Conservation (phyloP, 2,797 vertebrate species). For the Phoebastria nigripes region DNA sequence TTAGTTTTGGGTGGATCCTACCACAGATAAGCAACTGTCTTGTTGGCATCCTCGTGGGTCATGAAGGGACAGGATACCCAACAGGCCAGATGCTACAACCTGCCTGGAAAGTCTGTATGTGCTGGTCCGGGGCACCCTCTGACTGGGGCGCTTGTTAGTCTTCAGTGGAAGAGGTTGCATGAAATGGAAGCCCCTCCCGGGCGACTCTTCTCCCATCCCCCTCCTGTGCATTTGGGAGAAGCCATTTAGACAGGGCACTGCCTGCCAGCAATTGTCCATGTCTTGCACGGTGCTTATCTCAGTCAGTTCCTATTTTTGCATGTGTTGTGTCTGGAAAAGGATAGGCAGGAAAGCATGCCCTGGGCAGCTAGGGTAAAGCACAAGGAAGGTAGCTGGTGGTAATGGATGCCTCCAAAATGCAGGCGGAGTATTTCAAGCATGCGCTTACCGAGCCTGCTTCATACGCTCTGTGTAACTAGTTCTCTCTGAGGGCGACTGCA, state of each 20-base stretch:
- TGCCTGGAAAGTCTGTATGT: background rate
- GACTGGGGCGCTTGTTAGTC: accelerated
- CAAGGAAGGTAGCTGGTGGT: background rate
- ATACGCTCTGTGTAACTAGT: background rate
- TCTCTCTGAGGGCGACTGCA: background rate
- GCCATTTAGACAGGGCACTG: background rate
- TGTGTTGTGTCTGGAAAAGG: background rate
- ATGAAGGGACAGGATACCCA: background rate
- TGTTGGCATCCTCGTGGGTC: background rate
- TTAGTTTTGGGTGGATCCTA: background rate
- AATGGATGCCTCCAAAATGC: background rate
- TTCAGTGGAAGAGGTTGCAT: background rate
- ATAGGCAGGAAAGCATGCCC: background rate
- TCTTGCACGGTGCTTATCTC: background rate
- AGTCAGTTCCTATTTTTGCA: background rate
- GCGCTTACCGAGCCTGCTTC: background rate
- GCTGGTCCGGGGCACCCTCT: background rate
- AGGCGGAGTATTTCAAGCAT: background rate
- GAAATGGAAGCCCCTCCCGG: background rate
- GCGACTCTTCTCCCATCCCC: accelerated
- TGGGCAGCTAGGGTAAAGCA: background rate
- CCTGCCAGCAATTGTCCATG: background rate
- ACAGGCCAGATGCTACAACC: background rate
- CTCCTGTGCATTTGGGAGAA: background rate
- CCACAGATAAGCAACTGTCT: background rate